Conservation (phyloP, 2,113 vertebrate species). For the Cairina moschata region DNA sequence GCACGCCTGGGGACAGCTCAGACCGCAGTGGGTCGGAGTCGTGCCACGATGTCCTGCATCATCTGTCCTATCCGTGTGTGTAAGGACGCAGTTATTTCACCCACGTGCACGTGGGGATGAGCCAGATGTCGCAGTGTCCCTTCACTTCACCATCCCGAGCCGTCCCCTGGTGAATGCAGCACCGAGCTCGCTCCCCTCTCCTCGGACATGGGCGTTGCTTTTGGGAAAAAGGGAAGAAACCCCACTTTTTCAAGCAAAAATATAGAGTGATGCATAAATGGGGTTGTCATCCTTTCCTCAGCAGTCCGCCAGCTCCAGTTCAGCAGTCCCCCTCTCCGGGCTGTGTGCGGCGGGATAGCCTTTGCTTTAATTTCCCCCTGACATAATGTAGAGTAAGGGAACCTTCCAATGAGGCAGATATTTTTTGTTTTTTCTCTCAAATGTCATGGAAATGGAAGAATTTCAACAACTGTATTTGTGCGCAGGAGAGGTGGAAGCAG, state of each 20-base stretch:
- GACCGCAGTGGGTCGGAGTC: too few relatives aligned
- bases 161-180: neutral
- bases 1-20: too few relatives aligned
- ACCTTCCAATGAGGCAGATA: neutral
- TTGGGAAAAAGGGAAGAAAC: neutral
- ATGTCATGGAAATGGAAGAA: conserved; percentile 8
- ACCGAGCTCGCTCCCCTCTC: neutral
- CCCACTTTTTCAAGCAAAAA: neutral
- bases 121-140: neutral
- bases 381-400: neutral
- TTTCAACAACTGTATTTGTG: conserved; percentile 31
- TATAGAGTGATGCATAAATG: neutral
- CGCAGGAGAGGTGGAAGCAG: conserved; percentile 42
- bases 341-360: fast-evolving
- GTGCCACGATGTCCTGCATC: too few relatives aligned
- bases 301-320: neutral
- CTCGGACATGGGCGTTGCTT: neutral
- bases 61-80: too few relatives aligned
- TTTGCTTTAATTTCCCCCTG: conserved; percentile 11
- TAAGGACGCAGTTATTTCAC: neutral
- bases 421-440: neutral
- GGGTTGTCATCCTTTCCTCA: neutral
- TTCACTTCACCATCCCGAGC: neutral
- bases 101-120: fast-evolving
- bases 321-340: neutral